These are phyloP conservation scores for Chanos chanos DNA, from an alignment of 2,797 vertebrate species.

Conservation along the genomic window DNA sequence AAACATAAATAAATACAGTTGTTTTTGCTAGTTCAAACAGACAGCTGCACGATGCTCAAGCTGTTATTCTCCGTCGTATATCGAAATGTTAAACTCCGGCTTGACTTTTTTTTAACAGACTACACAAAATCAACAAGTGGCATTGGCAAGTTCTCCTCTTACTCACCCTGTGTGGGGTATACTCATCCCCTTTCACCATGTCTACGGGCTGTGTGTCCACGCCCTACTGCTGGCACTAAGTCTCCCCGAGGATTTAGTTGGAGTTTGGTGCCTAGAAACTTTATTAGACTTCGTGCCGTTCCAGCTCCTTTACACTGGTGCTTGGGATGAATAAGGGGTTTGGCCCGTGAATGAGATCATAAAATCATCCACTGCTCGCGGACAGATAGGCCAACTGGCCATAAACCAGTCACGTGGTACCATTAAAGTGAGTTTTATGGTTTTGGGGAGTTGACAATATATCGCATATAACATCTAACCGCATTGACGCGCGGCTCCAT, in stretches of 20 bases:
- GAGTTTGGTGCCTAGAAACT: constrained; percentile 95
- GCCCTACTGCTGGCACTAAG: constrained; percentile 71
- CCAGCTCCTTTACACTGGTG: constrained; percentile 95
- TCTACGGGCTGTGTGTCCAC: constrained; percentile 78
- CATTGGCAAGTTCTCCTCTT: constrained; percentile 57
- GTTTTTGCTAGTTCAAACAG: too few species aligned
- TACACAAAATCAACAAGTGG: constrained; percentile 65
- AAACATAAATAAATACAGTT: too few species aligned
- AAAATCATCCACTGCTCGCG: constrained; percentile 95
- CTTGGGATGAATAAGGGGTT: constrained; percentile 96
- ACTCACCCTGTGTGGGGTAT: constrained; percentile 84
- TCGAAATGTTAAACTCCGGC: too few species aligned
- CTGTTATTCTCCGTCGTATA: too few species aligned
- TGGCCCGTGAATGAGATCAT: constrained; percentile 99
- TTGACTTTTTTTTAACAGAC: too few species aligned
- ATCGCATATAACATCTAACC: constrained; percentile 99
- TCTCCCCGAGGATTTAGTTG: constrained; percentile 79
- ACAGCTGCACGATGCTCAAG: too few species aligned
- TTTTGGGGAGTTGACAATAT: constrained; percentile 99
- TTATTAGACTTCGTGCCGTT: constrained; percentile 85
- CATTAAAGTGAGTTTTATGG: constrained; percentile 99
- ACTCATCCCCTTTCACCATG: constrained; percentile 75
- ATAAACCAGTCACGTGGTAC: constrained; percentile 99
- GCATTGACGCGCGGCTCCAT: constrained; percentile 93
- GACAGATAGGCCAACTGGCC: constrained; percentile 99